Evolutionary conservation across 2,888 invertebrate species (phyloP).

Genomic region (Pachycephus smyrnensis): DNA sequence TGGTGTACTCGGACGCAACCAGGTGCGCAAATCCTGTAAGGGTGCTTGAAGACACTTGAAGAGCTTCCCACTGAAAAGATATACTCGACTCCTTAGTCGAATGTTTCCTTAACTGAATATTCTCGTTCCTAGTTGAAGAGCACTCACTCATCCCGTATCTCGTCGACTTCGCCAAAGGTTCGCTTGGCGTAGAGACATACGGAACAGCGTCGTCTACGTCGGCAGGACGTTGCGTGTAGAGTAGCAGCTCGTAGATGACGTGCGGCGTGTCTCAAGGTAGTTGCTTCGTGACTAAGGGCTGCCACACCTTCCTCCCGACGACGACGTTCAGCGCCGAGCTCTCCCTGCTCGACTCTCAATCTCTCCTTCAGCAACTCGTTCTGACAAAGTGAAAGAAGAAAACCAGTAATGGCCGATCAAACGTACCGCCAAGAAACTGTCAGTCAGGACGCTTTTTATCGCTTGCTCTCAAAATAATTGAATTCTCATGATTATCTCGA

Average conservation of each 20-base stretch:
- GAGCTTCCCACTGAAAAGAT: slow-evolving; percentile 68
- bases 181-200: slow-evolving; percentile 73
- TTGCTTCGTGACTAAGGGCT: slow-evolving; percentile 67
- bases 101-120: neutral
- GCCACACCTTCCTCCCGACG: slow-evolving; percentile 66
- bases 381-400: slow-evolving; percentile 57
- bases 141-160: slow-evolving; percentile 68
- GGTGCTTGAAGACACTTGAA: slow-evolving; percentile 73
- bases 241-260: slow-evolving; percentile 65
- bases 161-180: slow-evolving; percentile 70
- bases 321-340: slow-evolving; percentile 67
- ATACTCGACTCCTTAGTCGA: neutral
- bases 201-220: slow-evolving; percentile 70
- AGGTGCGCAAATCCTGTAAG: slow-evolving; percentile 71
- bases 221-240: slow-evolving; percentile 60
- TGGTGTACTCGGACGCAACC: slow-evolving; percentile 67
- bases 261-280: slow-evolving; percentile 68
- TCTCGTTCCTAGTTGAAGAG: neutral
- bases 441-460: neutral
- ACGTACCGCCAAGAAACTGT: neutral
- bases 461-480: neutral
- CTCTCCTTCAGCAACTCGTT: slow-evolving; percentile 72
- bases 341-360: slow-evolving; percentile 69
- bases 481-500: neutral
- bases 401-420: neutral